A percentile compares a stretch with the other conserved stretches of the same genome.
phyloP scores from a whole-genome alignment of 1,140 invertebrate species.

The Drosophila novamexicana region DNA sequence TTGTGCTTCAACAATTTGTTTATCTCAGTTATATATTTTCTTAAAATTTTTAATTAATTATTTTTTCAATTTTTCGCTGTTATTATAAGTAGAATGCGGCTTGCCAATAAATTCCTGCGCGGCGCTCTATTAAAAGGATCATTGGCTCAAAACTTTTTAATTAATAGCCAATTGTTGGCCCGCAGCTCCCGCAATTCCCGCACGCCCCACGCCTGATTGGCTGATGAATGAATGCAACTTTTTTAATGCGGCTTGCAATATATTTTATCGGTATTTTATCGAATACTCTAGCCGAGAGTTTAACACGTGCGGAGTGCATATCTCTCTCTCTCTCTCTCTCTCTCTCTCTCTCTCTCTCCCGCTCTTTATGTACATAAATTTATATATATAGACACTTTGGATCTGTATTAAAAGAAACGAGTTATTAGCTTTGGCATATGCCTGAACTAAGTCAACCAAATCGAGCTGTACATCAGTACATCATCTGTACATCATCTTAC shows the following conservation, averaged over 20 bases:
- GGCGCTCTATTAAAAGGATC: background rate
- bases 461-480: no score
- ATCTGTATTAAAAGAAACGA: no score
- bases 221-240: background rate
- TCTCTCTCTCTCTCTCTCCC: no score
- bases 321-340: no score
- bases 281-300: background rate
- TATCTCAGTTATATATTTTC: no score
- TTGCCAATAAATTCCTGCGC: background rate
- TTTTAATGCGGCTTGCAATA: background rate
- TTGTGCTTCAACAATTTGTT: no score
- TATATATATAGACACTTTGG: no score
- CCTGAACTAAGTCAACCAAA: no score
- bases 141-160: constrained; percentile 12
- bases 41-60: no score
- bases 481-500: no score
- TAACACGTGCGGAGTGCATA: background rate
- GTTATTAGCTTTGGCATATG: no score
- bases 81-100: background rate
- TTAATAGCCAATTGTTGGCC: background rate
- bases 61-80: background rate
- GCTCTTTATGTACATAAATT: no score
- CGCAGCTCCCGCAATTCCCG: background rate
- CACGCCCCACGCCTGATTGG: background rate
- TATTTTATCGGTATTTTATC: background rate